phyloP scores from a whole-genome alignment of 2,113 vertebrate species.

The Callithrix jacchus region DNA sequence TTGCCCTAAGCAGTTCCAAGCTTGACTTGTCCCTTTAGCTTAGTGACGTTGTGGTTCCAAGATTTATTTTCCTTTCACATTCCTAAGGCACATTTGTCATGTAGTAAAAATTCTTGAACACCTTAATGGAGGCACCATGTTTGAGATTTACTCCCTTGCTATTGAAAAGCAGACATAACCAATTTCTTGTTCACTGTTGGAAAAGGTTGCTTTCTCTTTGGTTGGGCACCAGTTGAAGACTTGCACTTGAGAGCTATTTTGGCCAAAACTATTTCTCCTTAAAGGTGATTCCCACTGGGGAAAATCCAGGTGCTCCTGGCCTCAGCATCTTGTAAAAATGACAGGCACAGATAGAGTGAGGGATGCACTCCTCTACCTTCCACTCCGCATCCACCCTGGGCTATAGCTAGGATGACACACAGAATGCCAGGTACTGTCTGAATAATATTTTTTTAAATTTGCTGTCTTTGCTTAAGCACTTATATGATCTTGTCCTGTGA shows the following conservation, averaged over 20 bases:
- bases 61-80: too few species aligned
- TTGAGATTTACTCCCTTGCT: too few species aligned
- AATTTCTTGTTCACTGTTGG: neutral
- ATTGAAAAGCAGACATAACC: neutral
- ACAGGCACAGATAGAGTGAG: neutral
- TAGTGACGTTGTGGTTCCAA: too few species aligned
- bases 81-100: neutral
- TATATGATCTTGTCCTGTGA: neutral
- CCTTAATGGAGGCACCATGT: neutral
- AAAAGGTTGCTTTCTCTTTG: neutral
- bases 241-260: neutral
- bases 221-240: neutral
- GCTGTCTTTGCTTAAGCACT: neutral
- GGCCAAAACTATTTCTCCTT: neutral
- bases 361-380: too few species aligned
- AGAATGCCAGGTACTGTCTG: too few species aligned
- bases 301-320: neutral
- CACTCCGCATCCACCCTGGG: accelerated
- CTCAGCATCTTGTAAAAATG: neutral
- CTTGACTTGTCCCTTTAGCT: too few species aligned
- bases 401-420: neutral
- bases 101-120: neutral
- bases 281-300: neutral
- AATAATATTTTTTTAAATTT: neutral
- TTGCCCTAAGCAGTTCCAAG: too few species aligned